Evolutionary conservation across 2,113 vertebrate genomes (phyloP), one percentile per base, ranked within the genome.

Genomic region (Cyanistes caeruleus): DNA sequence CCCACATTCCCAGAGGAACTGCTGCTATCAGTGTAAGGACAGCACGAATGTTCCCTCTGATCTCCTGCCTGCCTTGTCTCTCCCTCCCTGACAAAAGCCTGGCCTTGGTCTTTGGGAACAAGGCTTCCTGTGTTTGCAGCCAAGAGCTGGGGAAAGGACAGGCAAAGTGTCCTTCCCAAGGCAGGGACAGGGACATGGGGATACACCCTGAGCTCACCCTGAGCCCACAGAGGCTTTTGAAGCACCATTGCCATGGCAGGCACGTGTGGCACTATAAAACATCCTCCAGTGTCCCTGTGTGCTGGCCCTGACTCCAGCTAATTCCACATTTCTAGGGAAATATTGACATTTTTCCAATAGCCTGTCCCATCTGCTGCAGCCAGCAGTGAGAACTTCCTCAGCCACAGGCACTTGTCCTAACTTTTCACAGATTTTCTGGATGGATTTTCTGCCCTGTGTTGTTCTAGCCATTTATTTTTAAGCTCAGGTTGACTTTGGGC

Each of bases 311-410:
- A 11, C 48, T 4, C 3, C 68, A 53, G 53, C 46, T 65, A 11
- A 70, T 84, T 56, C 55, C 55, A 63, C 81, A 8, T 5, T 27
- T n/a, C 69, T 3, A 13, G 39, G 79, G 64, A 33, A 80, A 93
- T 59, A 76, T 23, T 55, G 84, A 64, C 64, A 35, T 53, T 75
- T 91, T 81, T 6, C 81, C 93, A 70, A 91, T 27, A 89, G 43
- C 39, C 52, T 87, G 56, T 63, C 64, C 74, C 52, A 27, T 6
- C 51, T 67, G 52, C 84, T 77, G 8, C 2, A 91, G 79, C 24
- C 41, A 49, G 59, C 80, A 81, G 41, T 35, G 70, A 69, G 51
- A 41, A 39, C 51, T 63, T 59, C 69, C 81, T 55, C 39, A 70
- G 37, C 73, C 79, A 53, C 24, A 49, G 39, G 15, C 25, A 33